Percentiles rank a stretch among this genome's conserved stretches.
These are phyloP conservation scores for Hipposideros larvatus DNA, from an alignment of 2,797 vertebrate genomes.

Conservation along the genomic window DNA sequence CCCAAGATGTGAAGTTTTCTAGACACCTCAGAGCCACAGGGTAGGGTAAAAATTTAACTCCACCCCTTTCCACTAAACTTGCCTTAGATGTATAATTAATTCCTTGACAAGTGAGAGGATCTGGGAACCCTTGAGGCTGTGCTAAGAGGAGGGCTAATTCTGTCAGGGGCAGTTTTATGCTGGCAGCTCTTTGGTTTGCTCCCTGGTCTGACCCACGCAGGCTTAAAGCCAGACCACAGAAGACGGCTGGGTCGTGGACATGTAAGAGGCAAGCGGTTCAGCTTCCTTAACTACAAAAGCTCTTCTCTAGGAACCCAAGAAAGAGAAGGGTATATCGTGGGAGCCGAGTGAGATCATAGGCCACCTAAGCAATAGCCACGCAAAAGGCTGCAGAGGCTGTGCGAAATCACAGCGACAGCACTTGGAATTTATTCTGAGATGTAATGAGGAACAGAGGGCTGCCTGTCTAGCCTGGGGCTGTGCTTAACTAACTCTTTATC, in stretches of 20 bases:
- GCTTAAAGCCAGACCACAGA: not conserved
- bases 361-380: not conserved
- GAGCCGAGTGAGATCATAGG: not conserved
- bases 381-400: not conserved
- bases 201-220: not conserved
- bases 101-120: not conserved
- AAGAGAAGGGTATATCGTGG: not conserved
- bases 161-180: fast-evolving
- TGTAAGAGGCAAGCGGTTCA: not conserved
- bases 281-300: not conserved
- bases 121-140: not conserved
- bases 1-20: not conserved
- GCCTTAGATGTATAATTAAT: not conserved
- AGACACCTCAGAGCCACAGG: not conserved
- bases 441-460: not conserved
- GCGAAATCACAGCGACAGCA: not conserved
- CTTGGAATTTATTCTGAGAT: not conserved
- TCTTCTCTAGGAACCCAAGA: not conserved
- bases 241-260: not conserved
- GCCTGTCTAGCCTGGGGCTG: not conserved
- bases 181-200: not conserved
- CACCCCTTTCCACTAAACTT: not conserved
- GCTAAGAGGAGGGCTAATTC: not conserved
- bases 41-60: not conserved
- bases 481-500: not conserved